Percentiles rank a stretch among this genome's conserved stretches.
Evolutionary conservation across 2,888 invertebrate species (phyloP).

Genomic region (Rhaphigaster nebulosa): DNA sequence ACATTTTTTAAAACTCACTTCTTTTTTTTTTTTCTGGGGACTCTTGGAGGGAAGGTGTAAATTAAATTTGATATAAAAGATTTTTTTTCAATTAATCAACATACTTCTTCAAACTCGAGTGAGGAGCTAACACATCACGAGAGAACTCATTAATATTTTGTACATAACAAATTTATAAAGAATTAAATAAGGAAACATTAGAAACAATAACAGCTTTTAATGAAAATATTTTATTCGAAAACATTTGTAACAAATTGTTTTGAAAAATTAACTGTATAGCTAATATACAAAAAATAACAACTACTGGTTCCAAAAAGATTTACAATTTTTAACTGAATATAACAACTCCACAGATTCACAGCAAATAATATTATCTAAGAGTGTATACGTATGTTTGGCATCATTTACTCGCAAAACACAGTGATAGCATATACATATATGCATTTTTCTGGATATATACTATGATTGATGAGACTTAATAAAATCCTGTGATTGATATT

Average conservation of each 20-base stretch:
- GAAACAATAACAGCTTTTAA: not conserved
- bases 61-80: not conserved
- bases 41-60: not conserved
- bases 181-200: not conserved
- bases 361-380: slow-evolving; percentile 21
- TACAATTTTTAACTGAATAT: slow-evolving; percentile 19
- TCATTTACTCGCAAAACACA: not conserved
- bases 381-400: slow-evolving; percentile 30
- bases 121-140: not conserved
- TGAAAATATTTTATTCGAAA: slow-evolving; percentile 48
- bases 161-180: not conserved
- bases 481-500: slow-evolving; percentile 1
- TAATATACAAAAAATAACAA: slow-evolving; percentile 49
- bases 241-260: slow-evolving; percentile 42
- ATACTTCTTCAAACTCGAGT: not conserved
- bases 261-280: slow-evolving; percentile 16
- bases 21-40: not conserved
- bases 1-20: too few species aligned
- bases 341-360: not conserved
- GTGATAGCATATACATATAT: not conserved
- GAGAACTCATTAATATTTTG: not conserved
- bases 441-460: not conserved
- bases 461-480: slow-evolving; percentile 12
- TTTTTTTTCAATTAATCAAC: not conserved
- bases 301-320: slow-evolving; percentile 29